phyloP scores from a whole-genome alignment of 2,888 invertebrate species.

The Galeopsomyia nigrocyanea region DNA sequence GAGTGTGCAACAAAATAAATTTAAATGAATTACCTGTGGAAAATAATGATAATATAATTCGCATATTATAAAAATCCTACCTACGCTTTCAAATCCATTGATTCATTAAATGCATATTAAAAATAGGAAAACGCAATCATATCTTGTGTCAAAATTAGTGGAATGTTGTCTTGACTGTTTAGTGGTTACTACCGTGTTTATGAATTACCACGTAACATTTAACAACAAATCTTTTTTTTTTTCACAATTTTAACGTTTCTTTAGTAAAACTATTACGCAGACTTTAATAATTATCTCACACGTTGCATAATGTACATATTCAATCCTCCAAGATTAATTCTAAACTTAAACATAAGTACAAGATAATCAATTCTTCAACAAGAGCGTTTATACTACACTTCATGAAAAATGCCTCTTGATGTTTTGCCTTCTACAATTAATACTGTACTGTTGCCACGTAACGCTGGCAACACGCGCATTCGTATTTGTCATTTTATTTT shows the following conservation, averaged over 20 bases:
- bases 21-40: neutral
- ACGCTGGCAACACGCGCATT: slow-evolving; percentile 15
- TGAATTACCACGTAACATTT: slow-evolving; percentile 23
- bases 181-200: slow-evolving; percentile 10
- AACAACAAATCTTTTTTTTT: slow-evolving; percentile 32
- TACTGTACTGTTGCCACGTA: slow-evolving; percentile 43
- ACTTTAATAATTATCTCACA: slow-evolving; percentile 25
- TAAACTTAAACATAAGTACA: slow-evolving; percentile 44
- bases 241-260: slow-evolving; percentile 25
- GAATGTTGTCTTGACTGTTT: slow-evolving; percentile 8
- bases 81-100: neutral
- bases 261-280: slow-evolving; percentile 33
- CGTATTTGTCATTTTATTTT: slow-evolving; percentile 21
- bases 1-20: slow-evolving; percentile 18
- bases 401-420: slow-evolving; percentile 33
- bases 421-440: slow-evolving; percentile 41
- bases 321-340: slow-evolving; percentile 24
- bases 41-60: too few relatives aligned
- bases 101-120: slow-evolving; percentile 28
- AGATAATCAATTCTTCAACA: slow-evolving; percentile 35
- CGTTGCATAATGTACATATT: slow-evolving; percentile 35
- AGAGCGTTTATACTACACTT: slow-evolving; percentile 22
- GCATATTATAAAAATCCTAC: slow-evolving; percentile 2
- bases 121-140: slow-evolving; percentile 32
- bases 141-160: slow-evolving; percentile 9